These are phyloP conservation scores for Stomatorhinus ivindoensis DNA, from an alignment of 2,113 vertebrate species.

Conservation along the genomic window DNA sequence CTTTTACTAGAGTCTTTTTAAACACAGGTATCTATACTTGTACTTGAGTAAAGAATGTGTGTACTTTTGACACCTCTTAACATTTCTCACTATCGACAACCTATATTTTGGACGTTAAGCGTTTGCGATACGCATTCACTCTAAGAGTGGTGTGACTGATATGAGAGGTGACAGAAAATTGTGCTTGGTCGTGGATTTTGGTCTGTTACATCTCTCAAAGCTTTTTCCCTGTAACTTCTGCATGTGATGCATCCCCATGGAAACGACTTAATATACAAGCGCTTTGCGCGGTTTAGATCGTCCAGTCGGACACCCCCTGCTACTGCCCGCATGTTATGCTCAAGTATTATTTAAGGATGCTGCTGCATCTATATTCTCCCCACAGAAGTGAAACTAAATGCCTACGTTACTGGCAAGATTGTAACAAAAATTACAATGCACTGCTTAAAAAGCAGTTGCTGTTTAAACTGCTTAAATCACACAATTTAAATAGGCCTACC, in stretches of 20 bases:
- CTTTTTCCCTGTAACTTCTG: neutral
- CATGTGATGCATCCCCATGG: neutral
- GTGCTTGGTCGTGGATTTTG: neutral
- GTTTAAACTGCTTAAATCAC: neutral
- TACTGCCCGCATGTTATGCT: neutral
- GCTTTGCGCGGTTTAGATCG: neutral
- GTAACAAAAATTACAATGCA: neutral
- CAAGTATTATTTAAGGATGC: neutral
- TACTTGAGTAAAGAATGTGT: too few relatives aligned
- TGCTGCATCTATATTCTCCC: neutral
- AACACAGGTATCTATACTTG: too few relatives aligned
- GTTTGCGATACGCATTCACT: neutral
- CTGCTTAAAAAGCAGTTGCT: neutral
- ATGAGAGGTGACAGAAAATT: neutral
- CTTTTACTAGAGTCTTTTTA: too few relatives aligned
- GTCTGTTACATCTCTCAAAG: neutral
- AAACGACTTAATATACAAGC: neutral
- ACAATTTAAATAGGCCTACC: neutral
- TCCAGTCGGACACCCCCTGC: neutral
- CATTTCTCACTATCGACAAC: neutral
- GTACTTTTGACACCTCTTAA: too few relatives aligned
- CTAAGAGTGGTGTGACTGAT: neutral
- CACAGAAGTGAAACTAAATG: neutral
- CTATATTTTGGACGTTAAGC: neutral
- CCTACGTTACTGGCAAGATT: neutral